A percentile compares a stretch with the other conserved stretches of the same genome.
phyloP scores from a whole-genome alignment of 2,888 invertebrate species.

The Tromatobia lineatoria region DNA sequence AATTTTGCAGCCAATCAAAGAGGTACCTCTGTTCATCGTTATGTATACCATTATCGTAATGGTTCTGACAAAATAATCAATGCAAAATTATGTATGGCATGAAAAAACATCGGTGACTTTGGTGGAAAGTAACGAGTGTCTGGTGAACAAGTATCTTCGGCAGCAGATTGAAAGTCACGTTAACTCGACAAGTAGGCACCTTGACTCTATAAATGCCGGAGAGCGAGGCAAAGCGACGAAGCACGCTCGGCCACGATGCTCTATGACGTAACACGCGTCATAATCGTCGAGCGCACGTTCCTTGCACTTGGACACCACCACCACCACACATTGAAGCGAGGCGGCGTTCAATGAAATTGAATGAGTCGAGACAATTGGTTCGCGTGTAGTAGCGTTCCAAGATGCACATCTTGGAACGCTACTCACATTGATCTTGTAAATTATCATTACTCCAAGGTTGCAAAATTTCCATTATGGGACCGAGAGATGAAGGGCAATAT shows the following conservation, averaged over 20 bases:
- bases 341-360: conserved; percentile 32
- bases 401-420: background rate
- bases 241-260: background rate
- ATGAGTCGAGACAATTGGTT: conserved; percentile 30
- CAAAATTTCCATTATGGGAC: background rate
- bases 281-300: background rate
- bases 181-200: background rate
- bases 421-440: background rate
- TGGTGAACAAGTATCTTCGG: background rate
- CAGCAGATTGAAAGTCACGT: background rate
- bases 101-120: too few species aligned
- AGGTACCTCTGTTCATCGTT: too few species aligned
- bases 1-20: too few species aligned
- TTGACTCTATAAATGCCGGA: conserved; percentile 50
- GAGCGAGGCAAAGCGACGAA: conserved; percentile 17
- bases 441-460: background rate
- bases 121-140: too few species aligned
- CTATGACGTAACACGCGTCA: conserved; percentile 36
- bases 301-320: too few species aligned
- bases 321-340: too few species aligned
- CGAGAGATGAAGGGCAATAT: background rate
- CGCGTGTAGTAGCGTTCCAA: too few species aligned
- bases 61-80: too few species aligned
- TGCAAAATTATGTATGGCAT: too few species aligned
- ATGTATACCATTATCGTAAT: too few species aligned